Conservation (phyloP, 2,113 vertebrate genomes). For the Felis catus region DNA sequence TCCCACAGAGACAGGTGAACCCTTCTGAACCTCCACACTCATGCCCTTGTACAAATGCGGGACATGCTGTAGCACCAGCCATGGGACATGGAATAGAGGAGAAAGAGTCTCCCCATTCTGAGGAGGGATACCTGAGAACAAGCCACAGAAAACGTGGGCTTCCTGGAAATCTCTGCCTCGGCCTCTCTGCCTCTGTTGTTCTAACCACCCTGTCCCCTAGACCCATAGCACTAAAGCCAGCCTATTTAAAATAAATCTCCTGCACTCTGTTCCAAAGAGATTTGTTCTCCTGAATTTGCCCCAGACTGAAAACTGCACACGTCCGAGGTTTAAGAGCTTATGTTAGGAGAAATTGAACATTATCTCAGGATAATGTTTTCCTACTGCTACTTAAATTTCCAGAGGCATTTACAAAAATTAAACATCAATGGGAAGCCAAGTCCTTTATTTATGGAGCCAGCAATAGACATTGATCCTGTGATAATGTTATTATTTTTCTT, state of each 20-base stretch:
- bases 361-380: constrained; percentile 71
- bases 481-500: constrained; percentile 69
- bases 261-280: constrained; percentile 38
- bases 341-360: constrained; percentile 65
- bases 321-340: constrained; percentile 63
- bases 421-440: constrained; percentile 71
- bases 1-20: not conserved
- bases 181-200: not conserved
- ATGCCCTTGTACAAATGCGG: not conserved
- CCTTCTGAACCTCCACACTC: not conserved
- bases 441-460: constrained; percentile 65
- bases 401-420: constrained; percentile 75
- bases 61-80: not conserved
- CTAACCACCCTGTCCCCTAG: not conserved
- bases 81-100: not conserved
- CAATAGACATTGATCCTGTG: constrained; percentile 66
- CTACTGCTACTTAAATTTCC: constrained; percentile 72
- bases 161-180: not conserved
- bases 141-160: not conserved
- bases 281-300: constrained; percentile 46
- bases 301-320: constrained; percentile 57
- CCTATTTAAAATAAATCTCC: constrained; percentile 51
- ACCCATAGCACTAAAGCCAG: not conserved
- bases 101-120: not conserved
- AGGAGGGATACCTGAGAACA: not conserved